Base-by-base conservation (phyloP, 2,113 vertebrate genomes). In the Cisticola juncidis region DNA sequence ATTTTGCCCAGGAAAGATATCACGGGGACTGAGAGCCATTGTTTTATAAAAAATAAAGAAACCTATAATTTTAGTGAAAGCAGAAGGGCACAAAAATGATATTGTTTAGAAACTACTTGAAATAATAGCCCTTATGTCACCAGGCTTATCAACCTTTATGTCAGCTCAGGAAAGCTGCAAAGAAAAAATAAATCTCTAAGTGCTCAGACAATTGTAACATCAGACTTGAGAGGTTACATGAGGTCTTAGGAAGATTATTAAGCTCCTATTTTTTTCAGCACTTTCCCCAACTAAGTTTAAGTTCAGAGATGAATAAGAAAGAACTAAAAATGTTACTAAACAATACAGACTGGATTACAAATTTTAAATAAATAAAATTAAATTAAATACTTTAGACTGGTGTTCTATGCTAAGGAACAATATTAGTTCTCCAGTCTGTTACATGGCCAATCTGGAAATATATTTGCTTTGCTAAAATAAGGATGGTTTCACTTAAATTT, bases 31-130 rank as follows among this genome's bases (percentile, higher is more conserved):
- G 85, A 96, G 70, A 84, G 81, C 35, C 92, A 96, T 96, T 97
- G 95, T 97, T 97, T 89, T 80, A 97, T 90, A 95, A 95, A 95
- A 95, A 95, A 95, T 88, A 92, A 97, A 91, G 73, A 83, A 98
- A 93, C 92, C 94, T 98, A 93, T 97, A 97, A 98, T 98, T 98
- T 97, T 92, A 92, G 48, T 95, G 96, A 97, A 97, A 97, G 80
- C 53, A 95, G 95, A 97, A 96, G 78, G 71, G 90, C n/a, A 93
- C 62, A 80, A 94, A 97, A 97, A 96, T 94, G 33, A 94, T 97
- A 97, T 97, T 97, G 96, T 96, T 97, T 95, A 96, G 97, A 97
- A 97, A 97, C 78, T 88, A 65, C 73, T 97, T 17, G 56, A 97
- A 97, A 95, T 97, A 98, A 97, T 94, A 97, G 58, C 60, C 50